Conservation (phyloP, 92 coral and sea anemone species). For the Zoanthus sociatus region DNA sequence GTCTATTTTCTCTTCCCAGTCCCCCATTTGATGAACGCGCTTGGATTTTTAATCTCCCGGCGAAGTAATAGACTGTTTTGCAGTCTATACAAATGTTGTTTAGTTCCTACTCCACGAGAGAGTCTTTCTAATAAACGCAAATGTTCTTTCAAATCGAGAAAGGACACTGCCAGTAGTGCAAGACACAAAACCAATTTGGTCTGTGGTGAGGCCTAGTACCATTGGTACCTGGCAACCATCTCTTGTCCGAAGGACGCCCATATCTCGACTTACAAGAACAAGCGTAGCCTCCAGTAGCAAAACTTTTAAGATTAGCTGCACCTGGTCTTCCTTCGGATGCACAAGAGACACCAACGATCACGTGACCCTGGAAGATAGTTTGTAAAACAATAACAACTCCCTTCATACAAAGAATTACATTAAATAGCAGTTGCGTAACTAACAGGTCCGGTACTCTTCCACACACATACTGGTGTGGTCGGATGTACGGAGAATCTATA, state of each 20-base stretch:
- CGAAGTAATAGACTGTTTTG: too few species aligned
- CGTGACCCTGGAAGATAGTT: conserved; percentile 34
- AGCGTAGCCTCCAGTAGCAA: background rate
- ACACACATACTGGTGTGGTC: too few species aligned
- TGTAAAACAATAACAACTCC: too few species aligned
- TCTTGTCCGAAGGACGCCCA: background rate
- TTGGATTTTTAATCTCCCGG: too few species aligned
- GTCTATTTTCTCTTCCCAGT: too few species aligned
- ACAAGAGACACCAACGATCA: conserved; percentile 43
- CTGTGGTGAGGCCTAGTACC: background rate
- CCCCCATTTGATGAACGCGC: too few species aligned
- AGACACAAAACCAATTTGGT: background rate
- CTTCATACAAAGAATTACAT: too few species aligned
- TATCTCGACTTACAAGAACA: conserved; percentile 4
- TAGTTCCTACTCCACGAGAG: background rate
- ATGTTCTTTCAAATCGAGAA: background rate
- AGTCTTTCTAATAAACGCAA: background rate
- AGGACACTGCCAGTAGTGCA: conserved; percentile 47
- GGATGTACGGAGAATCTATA: too few species aligned
- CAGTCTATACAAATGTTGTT: too few species aligned
- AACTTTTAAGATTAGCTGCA: background rate
- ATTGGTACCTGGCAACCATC: conserved; percentile 6
- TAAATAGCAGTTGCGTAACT: too few species aligned
- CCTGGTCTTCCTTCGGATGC: conserved; percentile 33
- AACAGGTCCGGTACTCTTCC: too few species aligned